phyloP scores from a whole-genome alignment of 2,113 vertebrate species.

The Etheostoma cragini region DNA sequence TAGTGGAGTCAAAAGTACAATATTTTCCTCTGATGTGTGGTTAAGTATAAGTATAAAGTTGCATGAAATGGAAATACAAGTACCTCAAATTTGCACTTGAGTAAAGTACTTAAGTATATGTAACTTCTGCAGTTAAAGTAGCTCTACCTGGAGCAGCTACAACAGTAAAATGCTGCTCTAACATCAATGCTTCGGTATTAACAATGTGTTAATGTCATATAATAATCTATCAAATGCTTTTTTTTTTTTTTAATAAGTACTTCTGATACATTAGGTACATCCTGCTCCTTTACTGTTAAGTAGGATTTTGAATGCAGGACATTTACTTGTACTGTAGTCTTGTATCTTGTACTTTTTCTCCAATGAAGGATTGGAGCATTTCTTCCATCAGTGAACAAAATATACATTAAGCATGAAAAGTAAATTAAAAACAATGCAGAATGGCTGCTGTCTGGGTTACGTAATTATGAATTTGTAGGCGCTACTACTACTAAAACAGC shows the following conservation, averaged over 20 bases:
- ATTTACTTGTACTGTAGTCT: neutral
- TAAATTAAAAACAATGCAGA: neutral
- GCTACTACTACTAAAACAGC: too few species aligned
- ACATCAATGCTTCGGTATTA: neutral
- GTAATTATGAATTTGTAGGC: too few species aligned
- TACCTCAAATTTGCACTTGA: neutral
- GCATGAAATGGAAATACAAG: too few species aligned
- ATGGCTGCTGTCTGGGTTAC: neutral
- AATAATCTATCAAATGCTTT: neutral
- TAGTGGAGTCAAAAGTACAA: neutral
- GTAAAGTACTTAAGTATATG: neutral
- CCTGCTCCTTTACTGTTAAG: neutral
- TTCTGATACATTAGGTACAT: neutral
- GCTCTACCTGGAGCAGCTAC: too few species aligned
- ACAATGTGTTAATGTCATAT: neutral
- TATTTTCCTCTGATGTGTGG: neutral
- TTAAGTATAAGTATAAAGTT: neutral
- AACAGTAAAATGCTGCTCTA: too few species aligned
- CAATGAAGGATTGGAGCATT: neutral
- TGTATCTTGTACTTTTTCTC: neutral
- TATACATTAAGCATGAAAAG: neutral
- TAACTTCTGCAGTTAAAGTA: neutral
- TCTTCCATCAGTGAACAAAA: neutral
- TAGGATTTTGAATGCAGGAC: neutral
- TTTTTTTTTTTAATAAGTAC: neutral